phyloP scores from a whole-genome alignment of 2,888 invertebrate species.

The Heliconius cydno region DNA sequence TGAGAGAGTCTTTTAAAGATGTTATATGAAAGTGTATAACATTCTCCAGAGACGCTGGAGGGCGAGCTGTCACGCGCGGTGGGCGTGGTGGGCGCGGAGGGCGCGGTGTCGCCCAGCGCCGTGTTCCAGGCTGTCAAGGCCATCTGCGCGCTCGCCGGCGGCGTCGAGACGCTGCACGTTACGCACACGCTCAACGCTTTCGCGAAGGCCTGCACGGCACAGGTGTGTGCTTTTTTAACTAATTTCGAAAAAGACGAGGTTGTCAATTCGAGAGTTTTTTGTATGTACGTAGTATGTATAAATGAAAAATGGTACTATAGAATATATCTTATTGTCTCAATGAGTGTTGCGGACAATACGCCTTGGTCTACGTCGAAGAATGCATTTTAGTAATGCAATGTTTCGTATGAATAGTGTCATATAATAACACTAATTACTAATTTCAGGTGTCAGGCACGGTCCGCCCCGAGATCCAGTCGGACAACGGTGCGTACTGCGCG shows the following conservation, averaged over 20 bases:
- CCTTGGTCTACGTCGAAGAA: too few species aligned
- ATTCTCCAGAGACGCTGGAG: conserved; percentile 88
- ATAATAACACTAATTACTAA: too few species aligned
- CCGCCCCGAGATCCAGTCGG: conserved; percentile 86
- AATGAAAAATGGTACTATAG: too few species aligned
- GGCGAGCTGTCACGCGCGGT: conserved; percentile 91
- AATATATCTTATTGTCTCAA: too few species aligned
- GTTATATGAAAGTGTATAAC: background rate
- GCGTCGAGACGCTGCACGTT: conserved; percentile 94
- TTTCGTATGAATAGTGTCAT: too few species aligned
- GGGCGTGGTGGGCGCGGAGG: conserved; percentile 84
- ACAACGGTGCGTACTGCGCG: conserved; percentile 87
- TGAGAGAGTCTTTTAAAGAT: too few species aligned
- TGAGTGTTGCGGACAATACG: too few species aligned
- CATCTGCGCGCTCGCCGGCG: conserved; percentile 93
- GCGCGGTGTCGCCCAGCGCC: conserved; percentile 78
- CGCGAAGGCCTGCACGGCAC: conserved; percentile 82
- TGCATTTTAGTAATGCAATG: too few species aligned
- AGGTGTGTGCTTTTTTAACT: conserved; percentile 57
- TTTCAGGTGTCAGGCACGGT: conserved; percentile 58
- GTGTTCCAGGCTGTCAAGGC: conserved; percentile 96
- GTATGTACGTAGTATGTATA: too few species aligned
- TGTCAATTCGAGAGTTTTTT: too few species aligned
- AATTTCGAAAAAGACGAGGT: too few species aligned
- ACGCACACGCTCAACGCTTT: conserved; percentile 89